phyloP scores from a whole-genome alignment of 2,113 vertebrate species.

The Psammodynastes pulverulentus region DNA sequence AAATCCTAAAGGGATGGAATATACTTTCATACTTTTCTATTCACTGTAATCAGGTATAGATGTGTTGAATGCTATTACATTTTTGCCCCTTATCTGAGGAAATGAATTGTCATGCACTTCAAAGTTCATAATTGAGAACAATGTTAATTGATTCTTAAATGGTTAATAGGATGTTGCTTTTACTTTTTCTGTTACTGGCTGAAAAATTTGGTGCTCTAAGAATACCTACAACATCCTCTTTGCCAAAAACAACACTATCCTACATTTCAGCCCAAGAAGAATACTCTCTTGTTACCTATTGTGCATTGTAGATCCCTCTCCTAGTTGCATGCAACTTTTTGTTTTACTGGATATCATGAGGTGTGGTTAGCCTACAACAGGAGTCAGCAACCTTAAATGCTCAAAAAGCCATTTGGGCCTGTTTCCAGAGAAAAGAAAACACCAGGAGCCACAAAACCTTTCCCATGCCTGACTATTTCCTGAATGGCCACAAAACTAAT shows the following conservation, averaged over 20 bases:
- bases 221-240: background rate
- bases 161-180: background rate
- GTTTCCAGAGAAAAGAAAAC: too few relatives aligned
- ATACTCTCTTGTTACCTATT: background rate
- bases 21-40: background rate
- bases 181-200: background rate
- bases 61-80: background rate
- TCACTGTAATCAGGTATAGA: background rate
- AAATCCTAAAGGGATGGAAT: background rate
- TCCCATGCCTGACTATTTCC: too few relatives aligned
- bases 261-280: background rate
- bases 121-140: background rate
- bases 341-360: background rate
- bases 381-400: too few relatives aligned
- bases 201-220: background rate
- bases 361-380: background rate
- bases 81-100: background rate
- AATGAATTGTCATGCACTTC: background rate
- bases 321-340: background rate
- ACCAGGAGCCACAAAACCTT: too few relatives aligned
- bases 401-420: too few relatives aligned
- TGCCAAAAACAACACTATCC: background rate
- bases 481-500: too few relatives aligned
- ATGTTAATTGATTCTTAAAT: background rate
- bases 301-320: background rate